Base-by-base conservation (phyloP, 2,113 vertebrate genomes). In the Lepus americanus region DNA sequence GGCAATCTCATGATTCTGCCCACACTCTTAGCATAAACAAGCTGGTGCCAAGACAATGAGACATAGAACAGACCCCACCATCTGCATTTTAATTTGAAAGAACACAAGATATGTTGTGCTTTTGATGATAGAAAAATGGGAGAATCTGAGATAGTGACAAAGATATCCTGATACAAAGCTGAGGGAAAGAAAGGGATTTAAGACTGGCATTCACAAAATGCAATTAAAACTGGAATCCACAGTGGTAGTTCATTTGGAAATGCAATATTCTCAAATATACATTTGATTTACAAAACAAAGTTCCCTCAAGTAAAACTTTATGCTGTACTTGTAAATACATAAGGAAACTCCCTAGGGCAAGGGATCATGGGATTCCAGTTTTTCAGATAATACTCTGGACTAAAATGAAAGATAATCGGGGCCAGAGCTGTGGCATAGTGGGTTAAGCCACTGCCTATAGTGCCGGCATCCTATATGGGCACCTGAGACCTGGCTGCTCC, bases 261-360 rank as follows among this genome's bases (percentile, higher is more conserved):
- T 31, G 59, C 2, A 61, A 11, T 67, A 92, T 23, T 53, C 11
- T 78, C n/a, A 72, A 86, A 66, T 61, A 74, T 87, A 64, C 11
- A 79, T 76, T 89, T 77, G 91, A 66, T 74, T 74, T 73, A 86
- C n/a, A 84, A 87, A 87, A 82, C 55, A 66, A 5, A 78, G 12
- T n/a, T 36, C 0, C 49, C 6, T 67, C 44, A 87, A 95, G 27
- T 64, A 67, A 73, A 87, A 74, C 6, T 89, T 17, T 53, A 12
- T 36, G 76, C 7, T 64, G 9, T 59, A 59, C 59, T 85, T 92
- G 17, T 13, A 88, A 95, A 92, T 1, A 8, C 55, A 13, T 69
- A 76, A 94, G 76, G 53, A 25, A 87, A 44, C 39, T 5, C 3
- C 70, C 39, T 10, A 67, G 49, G 9, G 9, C 9, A 61, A 3